Evolutionary conservation across 1,140 invertebrate genomes (phyloP).

Genomic region (Drosophila eugracilis): DNA sequence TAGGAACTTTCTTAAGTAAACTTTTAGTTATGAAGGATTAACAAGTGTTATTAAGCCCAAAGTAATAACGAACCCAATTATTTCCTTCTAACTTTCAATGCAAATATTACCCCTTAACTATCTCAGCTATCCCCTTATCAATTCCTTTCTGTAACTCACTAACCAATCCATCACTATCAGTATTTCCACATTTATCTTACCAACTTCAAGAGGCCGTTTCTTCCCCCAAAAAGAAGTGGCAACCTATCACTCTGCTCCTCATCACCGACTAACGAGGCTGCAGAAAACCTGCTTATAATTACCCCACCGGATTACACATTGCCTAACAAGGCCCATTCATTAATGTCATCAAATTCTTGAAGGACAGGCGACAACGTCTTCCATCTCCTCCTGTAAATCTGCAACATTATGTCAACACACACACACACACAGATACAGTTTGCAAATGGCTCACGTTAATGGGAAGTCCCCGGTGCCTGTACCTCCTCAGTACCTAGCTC

Average conservation of each 20-base stretch:
- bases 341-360: slow-evolving; percentile 73
- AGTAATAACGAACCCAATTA: background rate
- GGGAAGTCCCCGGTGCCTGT: slow-evolving; percentile 9
- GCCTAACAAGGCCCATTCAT: slow-evolving; percentile 73
- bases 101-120: background rate
- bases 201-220: background rate
- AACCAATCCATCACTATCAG: slow-evolving; percentile 25
- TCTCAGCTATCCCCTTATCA: background rate
- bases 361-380: slow-evolving; percentile 47
- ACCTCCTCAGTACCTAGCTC: background rate
- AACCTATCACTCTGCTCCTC: slow-evolving; percentile 13
- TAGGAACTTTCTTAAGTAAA: too few relatives aligned
- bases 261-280: slow-evolving; percentile 24
- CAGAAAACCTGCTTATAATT: slow-evolving; percentile 67
- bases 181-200: slow-evolving; percentile 29
- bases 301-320: slow-evolving; percentile 71
- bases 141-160: background rate
- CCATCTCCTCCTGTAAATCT: slow-evolving; percentile 43
- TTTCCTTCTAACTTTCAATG: background rate
- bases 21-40: too few relatives aligned
- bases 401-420: slow-evolving; percentile 73
- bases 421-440: slow-evolving; percentile 24
- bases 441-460: slow-evolving; percentile 66
- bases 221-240: background rate
- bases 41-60: too few relatives aligned